A percentile compares a stretch with the other conserved stretches of the same genome.
Conservation (phyloP, 2,797 vertebrate species). For the Manis crassicaudata region DNA sequence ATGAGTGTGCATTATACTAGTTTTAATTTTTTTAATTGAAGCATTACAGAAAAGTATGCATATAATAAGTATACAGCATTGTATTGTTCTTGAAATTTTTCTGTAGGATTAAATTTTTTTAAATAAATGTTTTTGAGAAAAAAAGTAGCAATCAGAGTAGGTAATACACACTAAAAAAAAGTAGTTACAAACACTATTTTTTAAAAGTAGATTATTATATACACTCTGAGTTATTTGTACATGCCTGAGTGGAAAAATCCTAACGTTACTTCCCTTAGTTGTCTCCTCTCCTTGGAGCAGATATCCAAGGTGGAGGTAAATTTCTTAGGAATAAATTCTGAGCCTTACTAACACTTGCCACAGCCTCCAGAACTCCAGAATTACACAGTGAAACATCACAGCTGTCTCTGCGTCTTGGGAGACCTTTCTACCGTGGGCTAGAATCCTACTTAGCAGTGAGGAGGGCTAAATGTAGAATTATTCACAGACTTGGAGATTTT, state of each 20-base stretch:
- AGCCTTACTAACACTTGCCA: background rate
- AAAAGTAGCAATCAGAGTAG: background rate
- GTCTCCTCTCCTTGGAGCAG: background rate
- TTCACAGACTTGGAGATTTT: slow-evolving; percentile 29
- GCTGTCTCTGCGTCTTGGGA: background rate
- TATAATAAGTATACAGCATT: background rate
- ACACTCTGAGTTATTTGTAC: background rate
- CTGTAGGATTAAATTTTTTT: background rate
- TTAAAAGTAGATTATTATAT: background rate
- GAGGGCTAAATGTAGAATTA: background rate
- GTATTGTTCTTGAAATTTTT: background rate
- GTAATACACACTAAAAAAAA: background rate
- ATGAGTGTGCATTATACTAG: background rate
- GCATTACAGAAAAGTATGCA: background rate
- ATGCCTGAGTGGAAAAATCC: background rate
- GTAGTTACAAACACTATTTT: background rate
- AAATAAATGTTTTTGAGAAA: background rate
- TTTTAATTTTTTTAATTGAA: slow-evolving; percentile 7
- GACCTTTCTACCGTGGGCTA: background rate
- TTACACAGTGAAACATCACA: background rate
- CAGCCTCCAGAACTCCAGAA: background rate
- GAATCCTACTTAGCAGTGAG: background rate
- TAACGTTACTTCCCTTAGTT: background rate
- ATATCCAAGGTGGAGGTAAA: background rate
- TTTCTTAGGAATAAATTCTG: background rate